Evolutionary conservation across 2,888 invertebrate species (phyloP).

Genomic region (Eupeodes latifasciatus): DNA sequence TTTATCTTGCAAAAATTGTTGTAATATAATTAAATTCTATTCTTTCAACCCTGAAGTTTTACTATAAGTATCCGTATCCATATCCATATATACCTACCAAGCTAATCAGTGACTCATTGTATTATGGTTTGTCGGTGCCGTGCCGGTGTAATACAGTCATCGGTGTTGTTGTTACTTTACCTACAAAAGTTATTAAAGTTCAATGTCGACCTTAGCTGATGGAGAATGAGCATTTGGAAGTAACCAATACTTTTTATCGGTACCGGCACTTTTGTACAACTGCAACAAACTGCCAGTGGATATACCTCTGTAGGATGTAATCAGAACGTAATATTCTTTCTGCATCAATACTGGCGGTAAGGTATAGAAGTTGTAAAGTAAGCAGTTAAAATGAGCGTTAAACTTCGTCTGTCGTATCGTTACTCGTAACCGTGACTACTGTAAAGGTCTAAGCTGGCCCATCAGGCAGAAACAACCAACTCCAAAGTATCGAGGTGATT

Average conservation of each 20-base stretch:
- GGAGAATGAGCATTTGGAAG: conserved; percentile 27
- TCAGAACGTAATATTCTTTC: conserved; percentile 43
- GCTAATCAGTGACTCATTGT: conserved; percentile 5
- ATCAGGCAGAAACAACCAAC: conserved; percentile 29
- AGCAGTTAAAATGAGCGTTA: conserved; percentile 35
- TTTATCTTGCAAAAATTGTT: conserved; percentile 16
- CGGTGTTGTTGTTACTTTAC: not conserved
- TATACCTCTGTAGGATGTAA: conserved; percentile 21
- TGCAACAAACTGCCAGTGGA: conserved; percentile 1
- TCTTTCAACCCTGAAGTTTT: conserved; percentile 59
- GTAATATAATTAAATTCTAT: conserved; percentile 58
- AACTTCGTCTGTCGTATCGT: not conserved
- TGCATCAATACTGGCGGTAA: not conserved
- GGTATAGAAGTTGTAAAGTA: conserved; percentile 11
- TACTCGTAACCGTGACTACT: not conserved
- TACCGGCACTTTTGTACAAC: conserved; percentile 17
- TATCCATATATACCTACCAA: not conserved
- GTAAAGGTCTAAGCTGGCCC: conserved; percentile 42
- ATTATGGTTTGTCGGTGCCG: not conserved
- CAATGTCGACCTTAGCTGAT: conserved; percentile 49
- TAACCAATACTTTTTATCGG: not conserved
- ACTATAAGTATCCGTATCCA: not conserved
- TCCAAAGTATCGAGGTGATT: conserved; percentile 34
- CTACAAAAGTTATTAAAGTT: conserved; percentile 51
- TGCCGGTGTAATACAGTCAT: not conserved